A percentile compares a stretch with the other conserved stretches of the same genome.
These are phyloP conservation scores for Leucophenga maculata DNA, from an alignment of 2,888 invertebrate species.

Conservation along the genomic window DNA sequence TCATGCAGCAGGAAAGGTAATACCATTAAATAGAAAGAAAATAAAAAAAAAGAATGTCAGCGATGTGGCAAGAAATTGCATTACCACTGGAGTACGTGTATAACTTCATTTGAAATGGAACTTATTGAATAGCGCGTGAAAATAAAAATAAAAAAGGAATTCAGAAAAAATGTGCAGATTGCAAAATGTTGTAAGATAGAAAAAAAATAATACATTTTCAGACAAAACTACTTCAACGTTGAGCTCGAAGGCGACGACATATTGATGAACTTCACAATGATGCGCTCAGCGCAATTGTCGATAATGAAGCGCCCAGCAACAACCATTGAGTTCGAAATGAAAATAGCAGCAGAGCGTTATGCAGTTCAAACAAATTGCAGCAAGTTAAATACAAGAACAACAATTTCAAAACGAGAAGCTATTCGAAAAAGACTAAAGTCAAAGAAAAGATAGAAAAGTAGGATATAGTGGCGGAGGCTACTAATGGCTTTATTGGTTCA, in stretches of 20 bases:
- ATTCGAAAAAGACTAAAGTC: not conserved
- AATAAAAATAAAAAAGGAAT: not conserved
- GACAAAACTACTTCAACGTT: not conserved
- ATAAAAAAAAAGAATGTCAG: not conserved
- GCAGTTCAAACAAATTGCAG: conserved; percentile 48
- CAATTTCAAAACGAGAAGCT: not conserved
- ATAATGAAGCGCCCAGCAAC: conserved; percentile 36
- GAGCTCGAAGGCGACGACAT: conserved; percentile 35
- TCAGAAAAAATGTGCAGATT: not conserved
- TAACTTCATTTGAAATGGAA: conserved; percentile 53
- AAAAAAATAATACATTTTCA: not conserved
- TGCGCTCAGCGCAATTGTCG: conserved; percentile 41
- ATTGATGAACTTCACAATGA: conserved; percentile 49
- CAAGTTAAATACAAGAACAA: not conserved
- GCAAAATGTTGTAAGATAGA: not conserved
- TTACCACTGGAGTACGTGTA: conserved; percentile 49
- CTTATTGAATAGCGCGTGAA: conserved; percentile 43
- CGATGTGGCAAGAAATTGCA: conserved; percentile 17
- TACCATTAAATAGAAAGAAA: too few relatives aligned
- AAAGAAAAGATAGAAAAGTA: not conserved
- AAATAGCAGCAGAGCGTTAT: conserved; percentile 35
- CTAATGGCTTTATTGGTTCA: conserved; percentile 21
- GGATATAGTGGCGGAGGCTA: not conserved
- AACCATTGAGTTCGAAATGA: conserved; percentile 18
- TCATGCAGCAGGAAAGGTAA: conserved; percentile 27